Evolutionary conservation across 2,888 invertebrate genomes (phyloP).

Genomic region (Nineta flava): DNA sequence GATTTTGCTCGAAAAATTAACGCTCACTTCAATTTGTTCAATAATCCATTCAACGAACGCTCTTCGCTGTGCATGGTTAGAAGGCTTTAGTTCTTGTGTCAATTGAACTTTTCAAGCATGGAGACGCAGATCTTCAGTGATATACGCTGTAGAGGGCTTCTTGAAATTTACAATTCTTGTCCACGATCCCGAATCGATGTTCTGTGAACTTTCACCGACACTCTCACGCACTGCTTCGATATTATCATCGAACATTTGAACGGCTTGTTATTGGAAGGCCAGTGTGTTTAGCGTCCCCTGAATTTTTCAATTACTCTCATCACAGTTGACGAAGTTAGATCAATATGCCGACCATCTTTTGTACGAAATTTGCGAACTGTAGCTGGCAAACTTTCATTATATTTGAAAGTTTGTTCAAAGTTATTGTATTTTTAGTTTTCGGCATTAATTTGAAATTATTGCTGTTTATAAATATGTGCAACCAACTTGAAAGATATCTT

Average conservation of each 20-base stretch:
- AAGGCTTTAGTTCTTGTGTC: too few relatives aligned
- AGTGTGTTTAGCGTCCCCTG: conserved; percentile 12
- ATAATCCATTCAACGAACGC: too few relatives aligned
- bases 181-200: conserved; percentile 17
- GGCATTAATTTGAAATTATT: too few relatives aligned
- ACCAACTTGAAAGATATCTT: too few relatives aligned
- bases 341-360: conserved; percentile 9
- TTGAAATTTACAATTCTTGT: conserved; percentile 15
- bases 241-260: too few relatives aligned
- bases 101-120: too few relatives aligned
- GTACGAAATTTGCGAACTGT: conserved; percentile 1
- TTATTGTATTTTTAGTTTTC: too few relatives aligned
- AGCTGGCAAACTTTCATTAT: not conserved
- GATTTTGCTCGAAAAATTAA: not conserved
- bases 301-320: conserved; percentile 18
- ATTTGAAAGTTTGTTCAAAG: not conserved
- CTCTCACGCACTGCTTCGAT: too few relatives aligned
- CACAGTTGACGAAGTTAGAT: conserved; percentile 17
- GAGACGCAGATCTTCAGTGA: not conserved
- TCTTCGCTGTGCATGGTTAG: too few relatives aligned
- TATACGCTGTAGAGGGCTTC: conserved; percentile 2
- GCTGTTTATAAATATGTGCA: too few relatives aligned
- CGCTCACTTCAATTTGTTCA: conserved; percentile 1
- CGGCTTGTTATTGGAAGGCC: too few relatives aligned
- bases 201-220: conserved; percentile 17